Base-by-base conservation (phyloP, 2,888 invertebrate species). In the Pegoplata infirma region DNA sequence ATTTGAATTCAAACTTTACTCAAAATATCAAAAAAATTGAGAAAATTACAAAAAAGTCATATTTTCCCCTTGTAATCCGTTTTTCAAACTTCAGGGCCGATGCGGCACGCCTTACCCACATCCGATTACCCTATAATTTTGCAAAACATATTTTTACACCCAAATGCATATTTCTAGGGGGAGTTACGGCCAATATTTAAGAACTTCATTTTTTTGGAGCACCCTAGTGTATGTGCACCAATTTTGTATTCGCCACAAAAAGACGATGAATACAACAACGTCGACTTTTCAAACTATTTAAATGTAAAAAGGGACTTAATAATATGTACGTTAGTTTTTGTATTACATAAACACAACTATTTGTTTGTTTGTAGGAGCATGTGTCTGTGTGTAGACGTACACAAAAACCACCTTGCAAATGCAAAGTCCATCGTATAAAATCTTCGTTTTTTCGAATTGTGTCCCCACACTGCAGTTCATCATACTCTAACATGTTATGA, bases 211-310 rank as follows among this genome's bases (percentile, higher is more conserved):
- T n/a, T n/a, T n/a, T n/a, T n/a, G n/a, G n/a, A n/a, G n/a, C n/a
- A n/a, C n/a, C n/a, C n/a, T n/a, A n/a, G n/a, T n/a, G 25, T 25
- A 25, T 25, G 25, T 16, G 51, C 8, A 5, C 10, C 5, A 21
- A 64, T 32, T 53, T 46, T 51, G 16, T 53, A 49, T 63, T 61
- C 56, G 68, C 23, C 64, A 53, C 73, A 78, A 69, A 73, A 78
- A 74, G 64, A 69, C 73, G 74, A 63, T 63, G 28, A 56, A 12
- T 23, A 69, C 58, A 19, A 36, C 69, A 61, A 66, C 61, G 28
- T 40, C 69, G 72, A 72, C 58, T 61, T 67, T 76, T 49, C 72
- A 67, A 67, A 74, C 59, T 32, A 74, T 74, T 69, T 69, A 47
- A 58, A 56, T 53, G 61, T 46, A 28, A 55, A 63, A 59, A 59